phyloP scores from a whole-genome alignment of 2,113 vertebrate species.

The Psittacara wagleri region DNA sequence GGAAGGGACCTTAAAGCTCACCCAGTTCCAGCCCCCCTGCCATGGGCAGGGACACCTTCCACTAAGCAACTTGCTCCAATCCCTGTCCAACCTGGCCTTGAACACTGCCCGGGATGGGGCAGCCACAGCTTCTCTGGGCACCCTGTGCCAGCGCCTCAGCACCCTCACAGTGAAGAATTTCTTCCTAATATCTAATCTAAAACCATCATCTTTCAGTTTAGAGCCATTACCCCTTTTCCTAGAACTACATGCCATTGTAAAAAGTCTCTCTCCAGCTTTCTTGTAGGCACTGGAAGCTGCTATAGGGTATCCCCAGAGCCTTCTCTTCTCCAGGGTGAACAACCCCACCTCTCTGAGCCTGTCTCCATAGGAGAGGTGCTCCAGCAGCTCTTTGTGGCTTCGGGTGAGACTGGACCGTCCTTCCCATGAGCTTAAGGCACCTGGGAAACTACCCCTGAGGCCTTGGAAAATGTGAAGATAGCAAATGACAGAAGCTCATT shows the following conservation, averaged over 20 bases:
- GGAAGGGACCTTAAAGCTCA: neutral
- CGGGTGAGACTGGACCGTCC: neutral
- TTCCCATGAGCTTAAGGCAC: neutral
- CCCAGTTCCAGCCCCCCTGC: neutral
- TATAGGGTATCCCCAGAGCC: neutral
- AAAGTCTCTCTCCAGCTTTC: neutral
- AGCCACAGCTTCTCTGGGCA: neutral
- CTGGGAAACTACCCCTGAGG: neutral
- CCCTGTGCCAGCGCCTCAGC: neutral
- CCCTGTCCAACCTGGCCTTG: neutral
- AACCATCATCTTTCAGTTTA: neutral
- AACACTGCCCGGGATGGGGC: neutral
- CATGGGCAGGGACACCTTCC: accelerated
- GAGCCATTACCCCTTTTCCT: neutral
- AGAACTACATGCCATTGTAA: neutral
- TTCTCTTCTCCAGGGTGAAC: neutral
- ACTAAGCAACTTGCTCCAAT: neutral
- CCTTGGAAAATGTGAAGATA: neutral
- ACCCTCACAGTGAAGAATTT: neutral
- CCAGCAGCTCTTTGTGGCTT: neutral
- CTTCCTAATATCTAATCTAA: neutral
- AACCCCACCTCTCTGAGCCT: neutral
- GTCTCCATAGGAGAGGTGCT: neutral
- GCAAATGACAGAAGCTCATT: neutral
- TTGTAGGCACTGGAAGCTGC: neutral